phyloP scores from a whole-genome alignment of 2,113 vertebrate species.

The Propithecus coquereli region DNA sequence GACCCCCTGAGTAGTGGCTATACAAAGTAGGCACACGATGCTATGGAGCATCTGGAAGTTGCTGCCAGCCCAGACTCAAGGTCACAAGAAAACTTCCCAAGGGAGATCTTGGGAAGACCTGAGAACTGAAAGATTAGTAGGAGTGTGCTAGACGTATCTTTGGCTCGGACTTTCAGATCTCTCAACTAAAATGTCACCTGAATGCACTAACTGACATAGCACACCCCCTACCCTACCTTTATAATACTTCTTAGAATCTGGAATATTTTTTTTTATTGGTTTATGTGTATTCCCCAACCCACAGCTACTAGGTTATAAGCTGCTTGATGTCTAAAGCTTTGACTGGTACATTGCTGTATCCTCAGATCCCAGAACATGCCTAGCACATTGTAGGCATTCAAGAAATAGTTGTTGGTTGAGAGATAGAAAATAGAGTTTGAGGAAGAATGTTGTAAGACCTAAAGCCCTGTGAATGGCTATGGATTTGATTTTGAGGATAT shows the following conservation, averaged over 20 bases:
- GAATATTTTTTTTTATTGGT: neutral
- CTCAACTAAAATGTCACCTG: neutral
- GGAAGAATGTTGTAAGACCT: neutral
- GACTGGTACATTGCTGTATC: neutral
- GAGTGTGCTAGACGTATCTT: neutral
- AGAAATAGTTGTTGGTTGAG: neutral
- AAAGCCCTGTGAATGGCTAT: neutral
- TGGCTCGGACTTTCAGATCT: neutral
- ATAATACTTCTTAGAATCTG: neutral
- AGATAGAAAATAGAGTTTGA: neutral
- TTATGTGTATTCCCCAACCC: neutral
- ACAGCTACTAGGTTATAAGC: neutral
- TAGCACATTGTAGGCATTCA: neutral
- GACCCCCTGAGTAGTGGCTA: rapidly evolving
- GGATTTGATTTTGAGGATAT: neutral
- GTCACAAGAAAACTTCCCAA: neutral
- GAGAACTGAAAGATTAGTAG: neutral
- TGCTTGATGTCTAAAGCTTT: neutral
- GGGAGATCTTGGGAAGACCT: neutral
- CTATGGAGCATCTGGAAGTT: neutral
- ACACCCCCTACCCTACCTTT: neutral
- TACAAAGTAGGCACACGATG: neutral
- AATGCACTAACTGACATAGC: neutral
- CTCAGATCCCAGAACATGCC: neutral
- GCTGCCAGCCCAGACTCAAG: neutral